Conservation (phyloP, 2,113 vertebrate genomes). For the Atrichornis clamosus region DNA sequence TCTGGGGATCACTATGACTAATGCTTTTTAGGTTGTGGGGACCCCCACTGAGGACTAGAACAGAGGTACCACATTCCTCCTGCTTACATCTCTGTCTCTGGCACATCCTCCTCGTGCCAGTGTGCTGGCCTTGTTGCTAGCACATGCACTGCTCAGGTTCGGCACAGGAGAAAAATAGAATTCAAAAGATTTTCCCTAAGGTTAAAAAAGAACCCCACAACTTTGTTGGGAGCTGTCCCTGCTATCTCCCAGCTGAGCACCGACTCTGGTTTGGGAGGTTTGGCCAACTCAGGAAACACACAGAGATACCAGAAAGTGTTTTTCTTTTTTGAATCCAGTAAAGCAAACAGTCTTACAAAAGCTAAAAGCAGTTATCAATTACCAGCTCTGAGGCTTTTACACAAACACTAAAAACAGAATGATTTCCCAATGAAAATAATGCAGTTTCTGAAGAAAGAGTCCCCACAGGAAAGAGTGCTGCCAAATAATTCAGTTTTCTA, state of each 20-base stretch:
- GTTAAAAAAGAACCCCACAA: background rate
- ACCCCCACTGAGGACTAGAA: background rate
- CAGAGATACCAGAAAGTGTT: background rate
- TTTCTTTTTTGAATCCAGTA: background rate
- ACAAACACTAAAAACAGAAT: background rate
- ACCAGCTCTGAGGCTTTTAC: background rate
- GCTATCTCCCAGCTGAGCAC: background rate
- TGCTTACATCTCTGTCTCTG: background rate
- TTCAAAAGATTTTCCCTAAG: background rate
- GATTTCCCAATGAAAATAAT: constrained; percentile 9
- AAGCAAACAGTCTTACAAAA: background rate
- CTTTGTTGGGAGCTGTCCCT: background rate
- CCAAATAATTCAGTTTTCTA: constrained; percentile 12
- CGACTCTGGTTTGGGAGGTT: background rate
- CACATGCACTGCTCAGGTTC: background rate
- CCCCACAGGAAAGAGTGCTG: background rate
- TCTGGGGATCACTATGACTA: background rate
- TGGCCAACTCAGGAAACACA: background rate
- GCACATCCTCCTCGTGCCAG: background rate
- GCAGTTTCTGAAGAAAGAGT: background rate
- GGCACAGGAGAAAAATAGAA: background rate
- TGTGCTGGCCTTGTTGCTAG: background rate
- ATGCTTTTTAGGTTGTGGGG: background rate
- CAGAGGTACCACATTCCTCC: background rate
- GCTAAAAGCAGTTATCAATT: background rate